These are phyloP conservation scores for Phrynocephalus guinanensis DNA, from an alignment of 2,797 vertebrate genomes.

Conservation along the genomic window DNA sequence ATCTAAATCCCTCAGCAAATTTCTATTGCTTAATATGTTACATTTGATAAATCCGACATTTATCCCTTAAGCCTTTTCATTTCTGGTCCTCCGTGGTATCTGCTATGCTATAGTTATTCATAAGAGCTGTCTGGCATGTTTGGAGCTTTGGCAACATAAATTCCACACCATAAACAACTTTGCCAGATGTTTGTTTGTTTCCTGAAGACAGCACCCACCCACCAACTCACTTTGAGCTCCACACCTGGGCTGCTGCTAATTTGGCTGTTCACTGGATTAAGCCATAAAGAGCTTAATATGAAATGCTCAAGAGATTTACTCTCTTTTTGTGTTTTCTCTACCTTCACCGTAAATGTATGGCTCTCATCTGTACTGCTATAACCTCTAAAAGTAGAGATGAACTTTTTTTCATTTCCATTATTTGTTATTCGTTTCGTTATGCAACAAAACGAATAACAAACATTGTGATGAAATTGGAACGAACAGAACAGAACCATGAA, in stretches of 20 bases:
- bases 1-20: conserved; percentile 57
- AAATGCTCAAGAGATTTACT: no score
- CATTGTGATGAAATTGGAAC: no score
- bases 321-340: neutral
- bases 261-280: neutral
- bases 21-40: conserved; percentile 46
- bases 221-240: neutral
- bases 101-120: conserved; percentile 6
- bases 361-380: neutral
- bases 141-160: neutral
- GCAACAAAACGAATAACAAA: no score
- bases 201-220: neutral
- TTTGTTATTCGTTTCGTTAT: no score
- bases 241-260: neutral
- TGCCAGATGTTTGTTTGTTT: neutral
- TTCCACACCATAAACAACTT: conserved; percentile 2
- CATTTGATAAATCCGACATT: conserved; percentile 54
- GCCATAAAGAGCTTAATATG: neutral
- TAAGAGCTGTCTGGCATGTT: neutral
- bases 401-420: no score
- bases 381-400: neutral
- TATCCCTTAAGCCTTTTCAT: conserved; percentile 60
- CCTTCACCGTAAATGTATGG: neutral
- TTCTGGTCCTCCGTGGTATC: conserved; percentile 35
- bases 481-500: no score